Base-by-base conservation (phyloP, 2,797 vertebrate species). In the Spondyliosoma cantharus region DNA sequence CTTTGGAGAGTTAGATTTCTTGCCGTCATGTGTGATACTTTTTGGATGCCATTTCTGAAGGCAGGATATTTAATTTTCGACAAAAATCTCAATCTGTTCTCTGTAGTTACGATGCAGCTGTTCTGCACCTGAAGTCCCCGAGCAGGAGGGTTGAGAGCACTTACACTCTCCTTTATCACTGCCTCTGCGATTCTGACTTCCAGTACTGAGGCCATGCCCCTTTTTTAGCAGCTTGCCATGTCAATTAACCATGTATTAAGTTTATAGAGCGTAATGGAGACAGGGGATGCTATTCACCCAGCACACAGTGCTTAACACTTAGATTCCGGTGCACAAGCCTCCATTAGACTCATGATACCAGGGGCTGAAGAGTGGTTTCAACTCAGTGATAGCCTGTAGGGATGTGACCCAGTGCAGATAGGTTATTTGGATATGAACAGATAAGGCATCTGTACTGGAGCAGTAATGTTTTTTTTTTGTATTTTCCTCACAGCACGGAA, bases 191-290 rank as follows among this genome's bases (percentile, higher is more conserved):
- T 78, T 65, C 86, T 79, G 43, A 88, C 86, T 84, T 82, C 83
- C 73, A 86, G 61, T 32, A 32, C 29, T 32, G 86, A 89, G 46
- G 83, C 83, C 73, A 84, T 85, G 27, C 89, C 89, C 75, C 85
- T 90, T 69, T 71, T 90, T 32, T 66, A 93, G 85, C 71, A 91
- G 89, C 89, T 90, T 93, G 78, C 88, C 91, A 90, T 87, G 83
- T 78, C 48, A 59, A 88, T 84, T 68, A 86, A 58, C 53, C 63
- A 52, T 64, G 79, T 72, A 76, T 82, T 86, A 69, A 46, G 49
- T 86, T 86, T 76, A 69, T 61, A 70, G 74, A 61, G 74, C 72
- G 63, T 11, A 15, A 67, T 45, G 45, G 53, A 81, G 87, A 89
- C 73, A 61, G 78, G 17, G 50, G 83, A 27, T 19, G 17, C 79